Base-by-base conservation (phyloP, 2,797 vertebrate species). In the Catostomus latipinnis region DNA sequence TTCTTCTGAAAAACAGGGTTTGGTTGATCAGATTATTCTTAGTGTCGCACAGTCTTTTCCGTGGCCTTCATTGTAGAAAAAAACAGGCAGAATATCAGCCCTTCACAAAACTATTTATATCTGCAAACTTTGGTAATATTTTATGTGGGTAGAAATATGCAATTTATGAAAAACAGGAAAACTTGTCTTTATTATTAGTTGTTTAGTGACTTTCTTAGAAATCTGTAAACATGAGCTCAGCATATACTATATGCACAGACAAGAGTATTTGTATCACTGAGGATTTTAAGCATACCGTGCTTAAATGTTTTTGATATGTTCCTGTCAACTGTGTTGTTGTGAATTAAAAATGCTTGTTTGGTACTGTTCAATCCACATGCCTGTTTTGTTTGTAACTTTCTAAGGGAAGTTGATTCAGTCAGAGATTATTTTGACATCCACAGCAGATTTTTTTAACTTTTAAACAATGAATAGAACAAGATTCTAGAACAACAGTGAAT, bases 331-430 rank as follows among this genome's bases (percentile, higher is more conserved):
- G 86, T 91, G 89, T 92, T 82, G 86, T 90, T 91, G 91, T 93
- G 91, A 91, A 93, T 92, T 90, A 91, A 91, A 90, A 54, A 85
- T 87, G 86, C 84, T 89, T 91, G 92, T 91, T 92, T 90, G 86
- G 83, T 89, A 89, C 85, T 86, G 80, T 85, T 76, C n/a, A 86
- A 83, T 68, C 53, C 1, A 58, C 58, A 58, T 76, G 65, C 45
- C 48, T 83, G 68, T 60, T 52, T 71, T 74, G 11, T 52, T 71
- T 74, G 11, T 78, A 34, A 1, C 8, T 9, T 52, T 6, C 61
- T 10, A 0, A 34, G 14, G 22, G 2, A 7, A 49, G 12, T 34
- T 13, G 14, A 11, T 5, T 22, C 22, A 22, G 22, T 22, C 22
- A 22, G 22, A 22, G 22, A 45, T 56, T 5, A 48, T 68, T 60